Evolutionary conservation across 1,140 invertebrate species (phyloP).

Genomic region (Lithobius niger): DNA sequence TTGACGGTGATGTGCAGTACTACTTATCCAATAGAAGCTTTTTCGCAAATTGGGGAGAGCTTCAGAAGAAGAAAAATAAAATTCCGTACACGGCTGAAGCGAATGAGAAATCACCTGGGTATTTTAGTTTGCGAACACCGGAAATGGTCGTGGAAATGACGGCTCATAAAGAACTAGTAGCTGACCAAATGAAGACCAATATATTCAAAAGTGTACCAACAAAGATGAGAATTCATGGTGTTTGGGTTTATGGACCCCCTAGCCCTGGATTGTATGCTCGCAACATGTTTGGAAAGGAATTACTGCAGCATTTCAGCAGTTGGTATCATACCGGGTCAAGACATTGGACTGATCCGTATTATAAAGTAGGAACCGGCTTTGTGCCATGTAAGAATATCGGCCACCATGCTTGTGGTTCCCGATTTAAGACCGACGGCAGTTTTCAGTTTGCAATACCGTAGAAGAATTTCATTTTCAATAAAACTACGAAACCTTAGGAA

Average conservation of each 20-base stretch:
- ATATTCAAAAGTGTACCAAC: slow-evolving; percentile 19
- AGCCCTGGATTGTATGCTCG: slow-evolving; percentile 27
- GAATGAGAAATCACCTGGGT: too few relatives aligned
- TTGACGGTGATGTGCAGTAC: too few relatives aligned
- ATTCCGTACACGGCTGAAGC: too few relatives aligned
- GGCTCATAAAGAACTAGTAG: too few relatives aligned
- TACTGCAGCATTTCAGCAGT: slow-evolving; percentile 19
- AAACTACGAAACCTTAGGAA: too few relatives aligned
- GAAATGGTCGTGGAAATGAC: too few relatives aligned
- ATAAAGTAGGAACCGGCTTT: slow-evolving; percentile 14
- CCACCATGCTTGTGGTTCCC: background rate
- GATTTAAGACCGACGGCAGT: background rate
- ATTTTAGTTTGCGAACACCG: too few relatives aligned
- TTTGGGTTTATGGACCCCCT: slow-evolving; percentile 21
- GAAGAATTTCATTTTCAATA: too few relatives aligned
- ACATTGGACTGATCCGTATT: background rate
- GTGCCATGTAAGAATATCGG: background rate
- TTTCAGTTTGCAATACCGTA: background rate
- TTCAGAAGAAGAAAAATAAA: too few relatives aligned
- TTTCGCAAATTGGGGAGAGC: too few relatives aligned
- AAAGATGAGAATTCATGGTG: slow-evolving; percentile 18
- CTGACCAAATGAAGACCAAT: slow-evolving; percentile 6
- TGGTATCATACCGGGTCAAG: background rate
- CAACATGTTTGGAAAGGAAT: too few relatives aligned
- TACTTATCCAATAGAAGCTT: slow-evolving; percentile 15